phyloP scores from a whole-genome alignment of 1,140 invertebrate species.

The Aphelinus atriplicis region DNA sequence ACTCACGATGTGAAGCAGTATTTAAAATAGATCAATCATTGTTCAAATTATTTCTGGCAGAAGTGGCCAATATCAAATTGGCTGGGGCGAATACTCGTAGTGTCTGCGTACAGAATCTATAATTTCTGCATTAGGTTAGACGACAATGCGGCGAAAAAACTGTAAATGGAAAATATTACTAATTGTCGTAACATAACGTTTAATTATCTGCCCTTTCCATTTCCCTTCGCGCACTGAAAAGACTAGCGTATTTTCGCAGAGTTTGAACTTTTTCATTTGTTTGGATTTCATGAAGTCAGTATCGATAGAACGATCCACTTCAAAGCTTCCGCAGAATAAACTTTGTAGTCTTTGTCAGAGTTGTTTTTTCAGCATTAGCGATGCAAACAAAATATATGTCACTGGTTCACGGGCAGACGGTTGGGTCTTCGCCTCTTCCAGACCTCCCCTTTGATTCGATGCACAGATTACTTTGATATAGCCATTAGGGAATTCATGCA shows the following conservation, averaged over 20 bases:
- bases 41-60: no score
- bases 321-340: constrained; percentile 51
- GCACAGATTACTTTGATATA: constrained; percentile 13
- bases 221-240: no score
- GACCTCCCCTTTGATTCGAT: constrained; percentile 5
- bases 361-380: constrained; percentile 54
- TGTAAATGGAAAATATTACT: no score
- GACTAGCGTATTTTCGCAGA: neutral
- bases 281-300: constrained; percentile 33
- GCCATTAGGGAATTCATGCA: neutral
- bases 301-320: constrained; percentile 44
- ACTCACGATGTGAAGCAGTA: no score
- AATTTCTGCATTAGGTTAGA: no score
- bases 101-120: no score
- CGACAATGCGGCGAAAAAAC: no score
- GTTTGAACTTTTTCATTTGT: constrained; percentile 14
- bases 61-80: no score
- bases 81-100: no score
- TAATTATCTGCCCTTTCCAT: no score
- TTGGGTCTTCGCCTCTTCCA: constrained; percentile 26
- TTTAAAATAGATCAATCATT: no score
- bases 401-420: constrained; percentile 17
- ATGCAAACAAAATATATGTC: constrained; percentile 46
- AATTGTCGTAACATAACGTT: no score
- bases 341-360: constrained; percentile 39